Percentiles rank a stretch among this genome's conserved stretches.
Evolutionary conservation across 2,888 invertebrate genomes (phyloP).

Genomic region (Dolichopus griseipennis): DNA sequence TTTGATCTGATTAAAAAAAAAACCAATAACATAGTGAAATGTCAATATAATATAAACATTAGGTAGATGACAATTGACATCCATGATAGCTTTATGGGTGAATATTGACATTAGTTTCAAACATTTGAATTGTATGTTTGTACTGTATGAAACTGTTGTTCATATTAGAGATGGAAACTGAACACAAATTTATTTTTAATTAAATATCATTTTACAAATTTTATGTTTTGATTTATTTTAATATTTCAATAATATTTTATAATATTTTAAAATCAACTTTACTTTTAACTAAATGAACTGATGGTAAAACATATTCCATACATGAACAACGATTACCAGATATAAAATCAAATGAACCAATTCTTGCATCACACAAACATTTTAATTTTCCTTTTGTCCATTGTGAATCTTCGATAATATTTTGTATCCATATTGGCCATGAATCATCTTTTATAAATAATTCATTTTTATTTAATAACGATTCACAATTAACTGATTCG

Average conservation of each 20-base stretch:
- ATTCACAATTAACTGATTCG: slow-evolving; percentile 28
- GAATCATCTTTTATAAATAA: slow-evolving; percentile 50
- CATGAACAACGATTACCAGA: slow-evolving; percentile 57
- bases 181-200: too few relatives aligned
- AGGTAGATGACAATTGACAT: too few relatives aligned
- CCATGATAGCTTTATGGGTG: too few relatives aligned
- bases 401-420: slow-evolving; percentile 47
- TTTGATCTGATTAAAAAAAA: too few relatives aligned
- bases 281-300: slow-evolving; percentile 54
- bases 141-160: too few relatives aligned
- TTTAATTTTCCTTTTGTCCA: slow-evolving; percentile 61
- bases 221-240: too few relatives aligned
- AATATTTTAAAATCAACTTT: slow-evolving; percentile 48
- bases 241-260: background rate
- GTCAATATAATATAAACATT: too few relatives aligned
- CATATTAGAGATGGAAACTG: too few relatives aligned
- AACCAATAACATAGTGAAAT: too few relatives aligned
- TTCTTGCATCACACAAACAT: slow-evolving; percentile 53
- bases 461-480: slow-evolving; percentile 21
- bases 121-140: too few relatives aligned
- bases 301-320: slow-evolving; percentile 47
- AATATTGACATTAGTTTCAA: too few relatives aligned
- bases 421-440: slow-evolving; percentile 50
- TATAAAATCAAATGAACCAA: slow-evolving; percentile 60
- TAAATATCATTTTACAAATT: too few relatives aligned